phyloP scores from a whole-genome alignment of 2,888 invertebrate genomes.

The Hyppa rectilinea region DNA sequence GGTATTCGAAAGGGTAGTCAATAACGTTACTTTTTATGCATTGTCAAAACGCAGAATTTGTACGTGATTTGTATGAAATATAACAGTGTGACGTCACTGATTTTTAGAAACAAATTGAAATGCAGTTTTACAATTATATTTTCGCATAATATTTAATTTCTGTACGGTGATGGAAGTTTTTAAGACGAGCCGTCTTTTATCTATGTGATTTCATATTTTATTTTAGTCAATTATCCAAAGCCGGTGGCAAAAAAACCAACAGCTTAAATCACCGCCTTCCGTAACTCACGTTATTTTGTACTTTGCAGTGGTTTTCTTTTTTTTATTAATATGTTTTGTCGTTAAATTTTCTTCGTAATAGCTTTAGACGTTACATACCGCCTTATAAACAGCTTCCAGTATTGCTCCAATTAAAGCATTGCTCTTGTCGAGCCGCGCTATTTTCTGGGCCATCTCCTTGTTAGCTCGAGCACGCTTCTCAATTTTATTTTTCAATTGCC shows the following conservation, averaged over 20 bases:
- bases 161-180: no score
- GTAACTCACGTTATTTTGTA: not conserved
- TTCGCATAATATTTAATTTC: no score
- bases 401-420: not conserved
- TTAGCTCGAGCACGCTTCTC: constrained; percentile 55
- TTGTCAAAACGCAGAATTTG: no score
- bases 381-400: not conserved
- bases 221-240: not conserved
- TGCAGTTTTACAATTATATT: no score
- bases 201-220: no score
- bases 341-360: not conserved
- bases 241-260: not conserved
- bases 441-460: constrained; percentile 63
- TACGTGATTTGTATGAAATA: no score
- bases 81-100: no score
- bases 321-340: not conserved
- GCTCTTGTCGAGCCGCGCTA: constrained; percentile 55
- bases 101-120: no score
- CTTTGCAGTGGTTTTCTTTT: not conserved
- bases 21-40: no score
- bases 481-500: constrained; percentile 67
- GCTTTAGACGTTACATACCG: not conserved
- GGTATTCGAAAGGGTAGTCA: no score
- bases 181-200: no score
- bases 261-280: not conserved